phyloP scores from a whole-genome alignment of 2,888 invertebrate genomes.

The Psylliodes chrysocephalus region DNA sequence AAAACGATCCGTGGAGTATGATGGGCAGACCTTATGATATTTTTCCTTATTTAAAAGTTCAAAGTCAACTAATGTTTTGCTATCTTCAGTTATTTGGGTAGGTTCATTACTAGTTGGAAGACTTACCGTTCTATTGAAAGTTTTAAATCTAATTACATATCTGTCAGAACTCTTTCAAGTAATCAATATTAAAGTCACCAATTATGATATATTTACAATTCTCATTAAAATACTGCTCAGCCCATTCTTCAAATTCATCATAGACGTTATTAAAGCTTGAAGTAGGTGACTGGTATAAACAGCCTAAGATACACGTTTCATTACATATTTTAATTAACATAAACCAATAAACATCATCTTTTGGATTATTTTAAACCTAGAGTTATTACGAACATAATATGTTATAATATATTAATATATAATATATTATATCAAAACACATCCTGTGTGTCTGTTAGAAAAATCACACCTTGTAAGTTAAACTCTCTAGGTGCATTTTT shows the following conservation, averaged over 20 bases:
- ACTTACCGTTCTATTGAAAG: background rate
- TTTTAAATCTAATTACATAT: background rate
- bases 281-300: background rate
- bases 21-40: background rate
- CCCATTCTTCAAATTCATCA: background rate
- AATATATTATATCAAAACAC: background rate
- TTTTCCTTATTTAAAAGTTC: background rate
- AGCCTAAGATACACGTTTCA: background rate
- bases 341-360: background rate
- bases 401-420: too few relatives aligned
- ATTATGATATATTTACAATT: background rate
- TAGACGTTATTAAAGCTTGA: background rate
- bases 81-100: background rate
- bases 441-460: background rate
- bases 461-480: constrained; percentile 1
- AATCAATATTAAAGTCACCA: background rate
- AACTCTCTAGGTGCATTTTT: too few relatives aligned
- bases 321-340: constrained; percentile 2
- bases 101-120: background rate
- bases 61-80: background rate
- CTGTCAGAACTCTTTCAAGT: background rate
- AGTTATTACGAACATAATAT: background rate
- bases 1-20: background rate
- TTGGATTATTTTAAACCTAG: background rate
- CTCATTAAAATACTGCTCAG: background rate